Evolutionary conservation across 92 coral and sea anemone genomes (phyloP).

Genomic region (Epizoanthus stellaris): DNA sequence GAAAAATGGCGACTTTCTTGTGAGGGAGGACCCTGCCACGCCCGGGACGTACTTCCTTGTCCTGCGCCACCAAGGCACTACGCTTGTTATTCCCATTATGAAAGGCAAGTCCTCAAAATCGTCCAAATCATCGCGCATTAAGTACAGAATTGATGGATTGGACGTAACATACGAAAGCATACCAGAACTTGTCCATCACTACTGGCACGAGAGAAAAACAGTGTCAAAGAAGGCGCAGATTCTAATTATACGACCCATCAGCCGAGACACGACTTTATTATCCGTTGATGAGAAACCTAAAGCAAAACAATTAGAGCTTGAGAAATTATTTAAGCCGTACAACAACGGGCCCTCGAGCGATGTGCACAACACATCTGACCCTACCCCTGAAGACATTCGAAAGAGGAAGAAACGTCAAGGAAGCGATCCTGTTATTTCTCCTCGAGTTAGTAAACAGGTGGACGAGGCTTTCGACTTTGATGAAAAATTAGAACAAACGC

Average conservation of each 20-base stretch:
- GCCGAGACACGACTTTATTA: slow-evolving; percentile 85
- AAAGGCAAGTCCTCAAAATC: slow-evolving; percentile 69
- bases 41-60: slow-evolving; percentile 91
- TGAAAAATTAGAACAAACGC: not conserved
- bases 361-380: slow-evolving; percentile 23
- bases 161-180: slow-evolving; percentile 79
- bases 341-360: slow-evolving; percentile 50
- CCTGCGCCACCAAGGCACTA: slow-evolving; percentile 70
- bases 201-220: slow-evolving; percentile 74
- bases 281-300: slow-evolving; percentile 71
- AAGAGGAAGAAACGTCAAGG: slow-evolving; percentile 54
- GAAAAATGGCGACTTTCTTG: slow-evolving; percentile 92
- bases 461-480: slow-evolving; percentile 21
- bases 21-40: slow-evolving; percentile 97
- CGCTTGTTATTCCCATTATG: slow-evolving; percentile 79
- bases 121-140: slow-evolving; percentile 85
- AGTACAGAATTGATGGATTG: slow-evolving; percentile 84
- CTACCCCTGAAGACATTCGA: slow-evolving; percentile 8
- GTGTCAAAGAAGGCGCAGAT: slow-evolving; percentile 74
- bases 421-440: slow-evolving; percentile 66
- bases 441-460: slow-evolving; percentile 48
- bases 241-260: slow-evolving; percentile 78
- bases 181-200: slow-evolving; percentile 77
- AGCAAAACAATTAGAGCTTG: slow-evolving; percentile 24
- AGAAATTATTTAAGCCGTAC: slow-evolving; percentile 50